A percentile compares a stretch with the other conserved stretches of the same genome.
phyloP scores from a whole-genome alignment of 1,140 invertebrate species.

The Laodelphax striatellus region DNA sequence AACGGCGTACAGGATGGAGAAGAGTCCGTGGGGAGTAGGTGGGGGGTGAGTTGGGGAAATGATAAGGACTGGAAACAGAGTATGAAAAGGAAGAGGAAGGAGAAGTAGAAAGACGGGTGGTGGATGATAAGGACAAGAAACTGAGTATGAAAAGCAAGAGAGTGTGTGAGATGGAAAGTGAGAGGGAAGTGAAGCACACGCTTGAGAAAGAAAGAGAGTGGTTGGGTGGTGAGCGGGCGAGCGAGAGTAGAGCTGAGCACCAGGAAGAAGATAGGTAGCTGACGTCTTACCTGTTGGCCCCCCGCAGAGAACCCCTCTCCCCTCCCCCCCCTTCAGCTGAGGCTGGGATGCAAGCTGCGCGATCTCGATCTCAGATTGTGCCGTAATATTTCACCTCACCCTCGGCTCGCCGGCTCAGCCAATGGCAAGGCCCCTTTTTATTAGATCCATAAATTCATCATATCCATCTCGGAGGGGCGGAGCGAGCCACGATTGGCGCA shows the following conservation, averaged over 20 bases:
- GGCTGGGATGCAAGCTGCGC: not conserved
- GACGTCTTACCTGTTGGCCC: not conserved
- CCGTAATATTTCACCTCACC: slow-evolving; percentile 9
- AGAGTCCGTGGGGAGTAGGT: not conserved
- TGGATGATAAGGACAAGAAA: not conserved
- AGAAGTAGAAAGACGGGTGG: not conserved
- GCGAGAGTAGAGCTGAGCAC: no score
- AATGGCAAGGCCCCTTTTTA: slow-evolving; percentile 18
- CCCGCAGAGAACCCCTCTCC: not conserved
- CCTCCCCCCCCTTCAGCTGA: not conserved
- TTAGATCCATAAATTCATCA: slow-evolving; percentile 28
- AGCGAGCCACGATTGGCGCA: slow-evolving; percentile 9
- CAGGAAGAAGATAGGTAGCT: not conserved
- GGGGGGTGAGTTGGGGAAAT: not conserved
- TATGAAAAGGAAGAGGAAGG: not conserved
- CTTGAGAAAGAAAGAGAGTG: not conserved
- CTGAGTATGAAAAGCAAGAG: not conserved
- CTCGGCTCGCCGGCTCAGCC: not conserved
- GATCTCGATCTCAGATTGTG: slow-evolving; percentile 6
- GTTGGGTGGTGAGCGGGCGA: not conserved
- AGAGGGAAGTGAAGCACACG: not conserved
- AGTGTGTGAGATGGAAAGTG: no score
- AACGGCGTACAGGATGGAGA: not conserved
- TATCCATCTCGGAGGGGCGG: slow-evolving; percentile 13
- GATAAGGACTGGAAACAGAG: not conserved